Evolutionary conservation across 2,113 vertebrate species (phyloP), one percentile per base, ranked within the genome.

Genomic region (Melanostigma gelatinosum): DNA sequence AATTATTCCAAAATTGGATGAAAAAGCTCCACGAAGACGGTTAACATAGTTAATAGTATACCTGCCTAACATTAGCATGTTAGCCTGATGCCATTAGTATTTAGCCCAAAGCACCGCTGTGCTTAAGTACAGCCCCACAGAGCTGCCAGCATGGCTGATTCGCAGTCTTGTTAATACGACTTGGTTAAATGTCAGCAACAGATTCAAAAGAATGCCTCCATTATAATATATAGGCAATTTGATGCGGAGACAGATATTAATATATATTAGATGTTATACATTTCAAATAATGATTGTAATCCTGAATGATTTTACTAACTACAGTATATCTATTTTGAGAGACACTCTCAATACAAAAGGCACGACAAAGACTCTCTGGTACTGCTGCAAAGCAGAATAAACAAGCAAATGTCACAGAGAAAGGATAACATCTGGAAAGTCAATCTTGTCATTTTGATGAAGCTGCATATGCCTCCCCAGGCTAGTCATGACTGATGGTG

Each of bases 371-470:
- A 71, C 27, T 66, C 73, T 27, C 1, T 70, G 75, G 36, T 72
- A 34, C 32, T 78, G 68, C 83, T 61, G 40, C 80, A 80, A 77
- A 84, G 55, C 36, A 68, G 80, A 78, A 88, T 89, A 92, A 93
- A 93, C 85, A 91, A 89, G 54, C 57, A 85, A 88, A 87, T 90
- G 92, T 92, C 88, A 90, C 64, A 72, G 85, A 84, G 79, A 89
- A 88, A 86, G 86, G 86, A 91, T 88, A 88, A 91, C 90, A 93
- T 89, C 85, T 91, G 85, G 82, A 93, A 89, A 90, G 89, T 94
- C 92, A 90, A 86, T 91, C 87, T 84, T 93, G 92, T 93, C 92
- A 89, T 91, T 92, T 90, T 92, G 93, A 94, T 92, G 85, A 93
- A 93, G 84, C 90, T 88, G 85, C 54, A 54, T 70, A 73, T 77